These are phyloP conservation scores for Glaucidium brasilianum DNA, from an alignment of 2,113 vertebrate species.

Conservation along the genomic window DNA sequence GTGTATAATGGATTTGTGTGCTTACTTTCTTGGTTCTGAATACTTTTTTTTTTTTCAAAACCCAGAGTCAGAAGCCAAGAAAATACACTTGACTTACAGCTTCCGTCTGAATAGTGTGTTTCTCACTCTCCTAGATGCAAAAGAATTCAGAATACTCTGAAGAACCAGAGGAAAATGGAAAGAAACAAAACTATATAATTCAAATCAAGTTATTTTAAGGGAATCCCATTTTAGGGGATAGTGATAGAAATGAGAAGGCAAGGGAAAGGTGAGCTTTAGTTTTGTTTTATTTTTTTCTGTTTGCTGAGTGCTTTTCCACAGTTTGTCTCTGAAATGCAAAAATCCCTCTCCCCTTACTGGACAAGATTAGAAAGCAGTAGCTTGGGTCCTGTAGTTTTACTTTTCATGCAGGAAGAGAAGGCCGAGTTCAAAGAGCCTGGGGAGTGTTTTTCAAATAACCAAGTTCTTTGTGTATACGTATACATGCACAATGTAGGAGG, in stretches of 20 bases:
- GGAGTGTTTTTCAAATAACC: neutral
- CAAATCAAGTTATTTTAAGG: neutral
- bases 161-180: neutral
- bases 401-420: neutral
- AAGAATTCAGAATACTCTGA: neutral
- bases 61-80: neutral
- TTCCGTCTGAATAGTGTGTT: neutral
- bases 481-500: neutral
- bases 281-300: neutral
- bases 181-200: neutral
- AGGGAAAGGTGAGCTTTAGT: neutral
- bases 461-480: neutral
- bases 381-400: neutral
- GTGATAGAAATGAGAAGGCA: neutral
- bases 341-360: neutral
- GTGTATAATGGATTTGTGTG: neutral
- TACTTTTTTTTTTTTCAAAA: neutral
- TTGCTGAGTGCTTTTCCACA: neutral
- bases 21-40: neutral
- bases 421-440: neutral
- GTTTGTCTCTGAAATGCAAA: neutral
- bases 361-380: neutral
- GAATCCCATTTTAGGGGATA: neutral
- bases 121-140: neutral
- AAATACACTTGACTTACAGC: neutral